Base-by-base conservation (phyloP, 2,888 invertebrate species). In the Amblyteles armatorius region DNA sequence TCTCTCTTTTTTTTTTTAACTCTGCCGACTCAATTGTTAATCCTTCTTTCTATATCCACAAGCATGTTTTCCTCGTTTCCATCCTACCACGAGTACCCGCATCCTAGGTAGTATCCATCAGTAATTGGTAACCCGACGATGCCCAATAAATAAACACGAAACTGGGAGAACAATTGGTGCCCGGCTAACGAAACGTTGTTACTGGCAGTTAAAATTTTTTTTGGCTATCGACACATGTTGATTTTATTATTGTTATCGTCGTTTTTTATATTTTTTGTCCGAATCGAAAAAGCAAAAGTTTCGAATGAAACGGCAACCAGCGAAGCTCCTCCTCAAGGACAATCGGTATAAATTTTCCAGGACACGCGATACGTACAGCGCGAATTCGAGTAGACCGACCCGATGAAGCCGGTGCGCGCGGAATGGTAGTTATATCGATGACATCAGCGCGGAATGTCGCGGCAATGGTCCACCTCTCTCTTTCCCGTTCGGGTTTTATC, bases 381-480 rank as follows among this genome's bases (percentile, higher is more conserved):
- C 67, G 44, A 80, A 83, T 79, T 76, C 71, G 52, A 84, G 77
- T 48, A 44, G 60, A 36, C 52, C 26, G 63, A 60, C 65, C 1
- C 26, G 60, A 44, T 48, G 71, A 52, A 74, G 73, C 44, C n/a
- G 19, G 22, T 1, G 67, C 26, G 26, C 55, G 67, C 26, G 76
- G 79, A 87, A 86, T 82, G 52, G 68, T 50, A 83, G 85, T 85
- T 85, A 87, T 85, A 87, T 85, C 83, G 83, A 84, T 87, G 83
- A 84, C 82, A 85, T 63, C 33, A 3, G 63, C 79, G 74, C 84
- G 63, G 26, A 52, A 65, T 71, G 36, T 78, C 44, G 69, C 52
- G 55, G 68, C 71, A 65, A 55, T 74, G 29, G 16, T 63, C 48
- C 6, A 65, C 22, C 40, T 73, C 69, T 65, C 69, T 80, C 72